Evolutionary conservation across 2,888 invertebrate genomes (phyloP).

Genomic region (Tetanocera ferruginea): DNA sequence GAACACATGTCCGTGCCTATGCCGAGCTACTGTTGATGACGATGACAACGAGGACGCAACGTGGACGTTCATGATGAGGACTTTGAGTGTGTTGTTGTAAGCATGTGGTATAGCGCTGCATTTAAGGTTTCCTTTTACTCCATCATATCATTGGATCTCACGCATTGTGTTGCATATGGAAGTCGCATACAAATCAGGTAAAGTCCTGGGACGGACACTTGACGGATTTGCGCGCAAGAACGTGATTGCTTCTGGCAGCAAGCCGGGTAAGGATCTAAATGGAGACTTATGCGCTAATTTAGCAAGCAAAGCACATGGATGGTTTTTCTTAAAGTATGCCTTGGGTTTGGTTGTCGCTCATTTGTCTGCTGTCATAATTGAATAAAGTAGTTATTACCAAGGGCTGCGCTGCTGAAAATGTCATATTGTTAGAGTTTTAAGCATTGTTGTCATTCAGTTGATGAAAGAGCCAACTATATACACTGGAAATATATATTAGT

Average conservation of each 20-base stretch:
- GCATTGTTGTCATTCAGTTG: no score
- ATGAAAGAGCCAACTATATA: no score
- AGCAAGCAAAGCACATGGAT: slow-evolving; percentile 31
- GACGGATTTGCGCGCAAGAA: slow-evolving; percentile 49
- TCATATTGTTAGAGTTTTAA: neutral
- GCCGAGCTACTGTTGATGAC: slow-evolving; percentile 34
- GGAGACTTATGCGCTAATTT: slow-evolving; percentile 31
- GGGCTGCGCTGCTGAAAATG: slow-evolving; percentile 1
- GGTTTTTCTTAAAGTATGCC: neutral
- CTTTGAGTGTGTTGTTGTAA: neutral
- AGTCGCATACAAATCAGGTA: slow-evolving; percentile 22
- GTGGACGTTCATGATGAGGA: slow-evolving; percentile 27
- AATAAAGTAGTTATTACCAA: slow-evolving; percentile 62
- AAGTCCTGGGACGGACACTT: slow-evolving; percentile 42
- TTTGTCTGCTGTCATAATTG: slow-evolving; percentile 67
- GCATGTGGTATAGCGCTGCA: neutral
- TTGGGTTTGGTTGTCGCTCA: slow-evolving; percentile 42
- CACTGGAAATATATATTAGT: no score
- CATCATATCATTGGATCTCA: slow-evolving; percentile 34
- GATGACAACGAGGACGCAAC: slow-evolving; percentile 35
- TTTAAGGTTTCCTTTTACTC: neutral
- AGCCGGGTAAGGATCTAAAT: slow-evolving; percentile 10
- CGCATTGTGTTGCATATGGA: slow-evolving; percentile 10
- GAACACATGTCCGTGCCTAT: slow-evolving; percentile 62
- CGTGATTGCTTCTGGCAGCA: slow-evolving; percentile 50